Evolutionary conservation across 23 tunicate genomes (phyloP).

Genomic region (Botrylloides violaceus): DNA sequence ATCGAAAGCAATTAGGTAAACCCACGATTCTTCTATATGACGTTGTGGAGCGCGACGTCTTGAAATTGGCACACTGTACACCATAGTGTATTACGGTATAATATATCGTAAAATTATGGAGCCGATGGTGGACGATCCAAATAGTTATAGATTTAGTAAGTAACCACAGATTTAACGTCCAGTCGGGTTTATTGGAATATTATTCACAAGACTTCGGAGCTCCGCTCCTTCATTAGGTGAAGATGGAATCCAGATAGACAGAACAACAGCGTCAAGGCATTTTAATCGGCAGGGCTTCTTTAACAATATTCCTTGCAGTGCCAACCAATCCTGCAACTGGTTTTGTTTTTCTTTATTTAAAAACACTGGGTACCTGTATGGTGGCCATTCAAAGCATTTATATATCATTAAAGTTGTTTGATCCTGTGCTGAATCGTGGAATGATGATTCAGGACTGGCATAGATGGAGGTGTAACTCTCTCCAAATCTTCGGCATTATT

Average conservation of each 20-base stretch:
- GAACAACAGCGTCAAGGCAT: slow-evolving; percentile 86
- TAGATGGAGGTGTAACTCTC: slow-evolving; percentile 29
- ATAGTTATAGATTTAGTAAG: too few relatives aligned
- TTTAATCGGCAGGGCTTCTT: slow-evolving; percentile 83
- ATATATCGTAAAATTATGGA: too few relatives aligned
- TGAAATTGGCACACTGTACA: too few relatives aligned
- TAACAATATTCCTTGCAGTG: slow-evolving; percentile 74
- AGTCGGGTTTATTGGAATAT: too few relatives aligned
- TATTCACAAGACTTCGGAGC: too few relatives aligned
- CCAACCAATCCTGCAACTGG: slow-evolving; percentile 83
- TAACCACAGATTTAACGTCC: too few relatives aligned
- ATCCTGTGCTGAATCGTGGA: slow-evolving; percentile 26
- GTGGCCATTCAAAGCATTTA: slow-evolving; percentile 42
- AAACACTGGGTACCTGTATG: slow-evolving; percentile 73
- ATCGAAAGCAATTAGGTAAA: too few relatives aligned
- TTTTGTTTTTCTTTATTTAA: slow-evolving; percentile 55
- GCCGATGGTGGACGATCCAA: too few relatives aligned
- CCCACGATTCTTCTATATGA: too few relatives aligned
- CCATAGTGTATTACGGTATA: too few relatives aligned
- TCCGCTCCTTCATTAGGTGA: too few relatives aligned
- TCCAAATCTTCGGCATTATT: slow-evolving; percentile 24
- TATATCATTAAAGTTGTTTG: slow-evolving; percentile 44
- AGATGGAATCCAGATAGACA: slow-evolving; percentile 32
- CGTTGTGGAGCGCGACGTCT: too few relatives aligned
- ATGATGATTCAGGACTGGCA: slow-evolving; percentile 44